These are phyloP conservation scores for Pipa parva DNA, from an alignment of 2,113 vertebrate genomes.

Conservation along the genomic window DNA sequence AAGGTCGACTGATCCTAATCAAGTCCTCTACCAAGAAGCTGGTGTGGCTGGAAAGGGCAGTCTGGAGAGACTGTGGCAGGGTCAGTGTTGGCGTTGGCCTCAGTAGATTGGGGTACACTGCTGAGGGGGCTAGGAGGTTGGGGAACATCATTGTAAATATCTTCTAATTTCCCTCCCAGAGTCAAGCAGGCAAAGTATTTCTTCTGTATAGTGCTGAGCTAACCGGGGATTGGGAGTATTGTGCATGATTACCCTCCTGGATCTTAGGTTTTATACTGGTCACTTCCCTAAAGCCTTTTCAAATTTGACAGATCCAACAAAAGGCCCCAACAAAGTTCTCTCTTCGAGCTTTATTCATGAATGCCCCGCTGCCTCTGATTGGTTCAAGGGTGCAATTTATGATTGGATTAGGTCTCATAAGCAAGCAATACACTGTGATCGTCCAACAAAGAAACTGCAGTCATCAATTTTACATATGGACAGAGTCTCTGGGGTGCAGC, in stretches of 20 bases:
- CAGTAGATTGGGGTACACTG: slow-evolving; percentile 81
- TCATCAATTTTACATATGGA: slow-evolving; percentile 87
- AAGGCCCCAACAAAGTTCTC: slow-evolving; percentile 88
- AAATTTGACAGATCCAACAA: slow-evolving; percentile 89
- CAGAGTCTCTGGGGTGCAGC: slow-evolving; percentile 72
- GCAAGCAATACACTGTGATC: slow-evolving; percentile 77
- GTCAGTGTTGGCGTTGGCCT: slow-evolving; percentile 76
- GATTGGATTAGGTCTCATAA: slow-evolving; percentile 98
- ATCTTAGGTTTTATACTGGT: slow-evolving; percentile 80
- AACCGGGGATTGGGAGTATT: slow-evolving; percentile 58
- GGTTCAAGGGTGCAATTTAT: slow-evolving; percentile 84
- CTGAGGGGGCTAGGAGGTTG: slow-evolving; percentile 79
- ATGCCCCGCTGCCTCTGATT: slow-evolving; percentile 67
- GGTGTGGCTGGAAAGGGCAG: slow-evolving; percentile 73
- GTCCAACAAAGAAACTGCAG: slow-evolving; percentile 75
- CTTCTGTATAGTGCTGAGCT: slow-evolving; percentile 47
- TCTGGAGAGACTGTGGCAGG: slow-evolving; percentile 74
- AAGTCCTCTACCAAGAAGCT: slow-evolving; percentile 90
- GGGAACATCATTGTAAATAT: slow-evolving; percentile 83
- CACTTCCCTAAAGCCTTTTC: slow-evolving; percentile 66
- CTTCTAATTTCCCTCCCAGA: slow-evolving; percentile 15
- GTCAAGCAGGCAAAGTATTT: slow-evolving; percentile 39
- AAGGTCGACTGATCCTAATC: slow-evolving; percentile 78
- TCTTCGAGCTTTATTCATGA: slow-evolving; percentile 84
- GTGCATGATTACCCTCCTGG: slow-evolving; percentile 57